These are phyloP conservation scores for Bilobella aurantiaca DNA, from an alignment of 1,140 invertebrate species.

Conservation along the genomic window DNA sequence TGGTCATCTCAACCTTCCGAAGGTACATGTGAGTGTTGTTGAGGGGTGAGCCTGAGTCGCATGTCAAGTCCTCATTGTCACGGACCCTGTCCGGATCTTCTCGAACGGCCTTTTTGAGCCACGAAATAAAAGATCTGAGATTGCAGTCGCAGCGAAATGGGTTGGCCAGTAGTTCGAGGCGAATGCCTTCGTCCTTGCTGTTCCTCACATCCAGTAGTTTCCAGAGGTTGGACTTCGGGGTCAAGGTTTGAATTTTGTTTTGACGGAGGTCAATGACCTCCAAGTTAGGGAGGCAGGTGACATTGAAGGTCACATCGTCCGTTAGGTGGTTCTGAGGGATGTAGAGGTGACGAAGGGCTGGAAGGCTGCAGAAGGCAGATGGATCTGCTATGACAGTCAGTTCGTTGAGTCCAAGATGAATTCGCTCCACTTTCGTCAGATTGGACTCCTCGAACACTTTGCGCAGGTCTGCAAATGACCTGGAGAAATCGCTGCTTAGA, in stretches of 20 bases:
- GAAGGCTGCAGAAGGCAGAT: conserved; percentile 59
- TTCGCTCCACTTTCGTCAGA: conserved; percentile 53
- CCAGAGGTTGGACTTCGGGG: conserved; percentile 51
- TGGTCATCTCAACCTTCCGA: conserved; percentile 37
- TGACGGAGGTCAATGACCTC: conserved; percentile 58
- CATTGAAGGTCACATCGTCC: conserved; percentile 53
- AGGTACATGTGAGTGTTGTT: conserved; percentile 39
- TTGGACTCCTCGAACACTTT: conserved; percentile 61
- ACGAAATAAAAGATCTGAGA: conserved; percentile 50
- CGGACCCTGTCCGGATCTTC: conserved; percentile 47
- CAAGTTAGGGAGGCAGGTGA: conserved; percentile 55
- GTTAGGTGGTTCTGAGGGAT: conserved; percentile 53
- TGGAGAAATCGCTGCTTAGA: conserved; percentile 36
- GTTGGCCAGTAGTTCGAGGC: conserved; percentile 57
- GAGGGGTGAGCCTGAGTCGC: conserved; percentile 33
- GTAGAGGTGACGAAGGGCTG: conserved; percentile 55
- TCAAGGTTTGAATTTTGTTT: conserved; percentile 54
- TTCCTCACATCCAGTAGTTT: conserved; percentile 44
- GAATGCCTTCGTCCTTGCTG: conserved; percentile 41
- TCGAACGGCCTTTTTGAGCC: conserved; percentile 48
- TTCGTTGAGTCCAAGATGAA: conserved; percentile 69
- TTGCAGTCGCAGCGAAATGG: conserved; percentile 57
- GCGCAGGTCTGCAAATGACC: conserved; percentile 45
- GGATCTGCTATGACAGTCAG: conserved; percentile 48
- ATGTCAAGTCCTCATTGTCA: conserved; percentile 44